phyloP scores from a whole-genome alignment of 1,140 invertebrate species.

The Daktulosphaira vitifoliae region DNA sequence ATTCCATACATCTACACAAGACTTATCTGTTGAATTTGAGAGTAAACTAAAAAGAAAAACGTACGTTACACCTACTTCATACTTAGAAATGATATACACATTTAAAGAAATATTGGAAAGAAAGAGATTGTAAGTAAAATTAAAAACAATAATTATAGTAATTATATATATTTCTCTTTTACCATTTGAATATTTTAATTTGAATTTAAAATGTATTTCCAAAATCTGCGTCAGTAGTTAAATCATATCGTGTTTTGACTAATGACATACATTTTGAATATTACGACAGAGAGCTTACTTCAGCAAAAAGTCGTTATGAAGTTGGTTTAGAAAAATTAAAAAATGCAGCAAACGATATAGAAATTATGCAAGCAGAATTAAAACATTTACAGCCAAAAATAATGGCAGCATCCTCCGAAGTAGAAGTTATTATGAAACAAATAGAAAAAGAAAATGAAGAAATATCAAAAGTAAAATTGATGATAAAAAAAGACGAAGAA shows the following conservation, averaged over 20 bases:
- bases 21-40: constrained; percentile 65
- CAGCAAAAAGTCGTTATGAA: constrained; percentile 65
- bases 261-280: not conserved
- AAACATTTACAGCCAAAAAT: constrained; percentile 79
- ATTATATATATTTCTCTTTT: no score
- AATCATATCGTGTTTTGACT: no score
- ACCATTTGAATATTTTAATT: no score
- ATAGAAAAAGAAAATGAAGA: constrained; percentile 76
- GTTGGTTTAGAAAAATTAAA: constrained; percentile 84
- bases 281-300: constrained; percentile 58
- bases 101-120: constrained; percentile 73
- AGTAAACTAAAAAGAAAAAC: constrained; percentile 62
- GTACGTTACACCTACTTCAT: constrained; percentile 91
- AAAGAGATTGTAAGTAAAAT: constrained; percentile 65
- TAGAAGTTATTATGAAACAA: constrained; percentile 65
- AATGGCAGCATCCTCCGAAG: constrained; percentile 72
- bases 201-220: no score
- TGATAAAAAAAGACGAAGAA: constrained; percentile 2
- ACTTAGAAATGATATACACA: constrained; percentile 82
- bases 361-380: constrained; percentile 75
- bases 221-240: no score
- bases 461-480: constrained; percentile 24
- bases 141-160: no score
- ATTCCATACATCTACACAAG: constrained; percentile 78
- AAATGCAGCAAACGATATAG: constrained; percentile 81